Evolutionary conservation across 2,797 vertebrate genomes (phyloP).

Genomic region (Manis pentadactyla): DNA sequence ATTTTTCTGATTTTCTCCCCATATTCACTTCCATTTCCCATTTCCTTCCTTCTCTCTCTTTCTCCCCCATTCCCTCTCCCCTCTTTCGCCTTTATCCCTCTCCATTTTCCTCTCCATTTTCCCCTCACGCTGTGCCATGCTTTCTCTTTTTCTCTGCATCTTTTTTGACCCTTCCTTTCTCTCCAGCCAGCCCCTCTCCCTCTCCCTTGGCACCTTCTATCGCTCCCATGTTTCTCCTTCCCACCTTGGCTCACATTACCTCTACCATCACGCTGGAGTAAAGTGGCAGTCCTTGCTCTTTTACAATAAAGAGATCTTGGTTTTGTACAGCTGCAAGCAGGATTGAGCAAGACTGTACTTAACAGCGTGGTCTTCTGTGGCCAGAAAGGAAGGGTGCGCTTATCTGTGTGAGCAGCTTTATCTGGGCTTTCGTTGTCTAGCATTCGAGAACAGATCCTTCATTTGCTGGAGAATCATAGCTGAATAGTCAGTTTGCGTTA

Average conservation of each 20-base stretch:
- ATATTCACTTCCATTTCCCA: not conserved
- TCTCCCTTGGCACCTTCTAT: not conserved
- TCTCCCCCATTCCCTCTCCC: too few relatives aligned
- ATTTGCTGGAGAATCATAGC: constrained; percentile 76
- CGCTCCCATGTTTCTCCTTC: not conserved
- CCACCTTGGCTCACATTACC: not conserved
- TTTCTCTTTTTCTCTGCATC: not conserved
- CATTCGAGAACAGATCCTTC: constrained; percentile 76
- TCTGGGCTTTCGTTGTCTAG: constrained; percentile 60
- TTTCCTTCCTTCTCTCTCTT: not conserved
- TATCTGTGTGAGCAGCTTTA: constrained; percentile 63
- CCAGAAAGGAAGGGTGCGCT: constrained; percentile 51
- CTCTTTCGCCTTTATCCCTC: not conserved
- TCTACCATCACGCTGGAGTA: not conserved
- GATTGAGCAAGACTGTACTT: constrained; percentile 58
- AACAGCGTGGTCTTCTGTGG: constrained; percentile 7
- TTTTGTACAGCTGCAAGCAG: constrained; percentile 54
- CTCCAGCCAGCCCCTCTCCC: not conserved
- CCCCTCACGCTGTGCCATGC: not conserved
- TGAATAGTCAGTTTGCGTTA: constrained; percentile 75
- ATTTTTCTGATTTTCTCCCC: not conserved
- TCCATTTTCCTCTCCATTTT: not conserved
- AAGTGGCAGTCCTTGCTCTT: not conserved
- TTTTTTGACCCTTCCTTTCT: not conserved
- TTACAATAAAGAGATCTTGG: constrained; percentile 48